Conservation (phyloP, 2,797 vertebrate genomes). For the Lithobates sylvaticus region DNA sequence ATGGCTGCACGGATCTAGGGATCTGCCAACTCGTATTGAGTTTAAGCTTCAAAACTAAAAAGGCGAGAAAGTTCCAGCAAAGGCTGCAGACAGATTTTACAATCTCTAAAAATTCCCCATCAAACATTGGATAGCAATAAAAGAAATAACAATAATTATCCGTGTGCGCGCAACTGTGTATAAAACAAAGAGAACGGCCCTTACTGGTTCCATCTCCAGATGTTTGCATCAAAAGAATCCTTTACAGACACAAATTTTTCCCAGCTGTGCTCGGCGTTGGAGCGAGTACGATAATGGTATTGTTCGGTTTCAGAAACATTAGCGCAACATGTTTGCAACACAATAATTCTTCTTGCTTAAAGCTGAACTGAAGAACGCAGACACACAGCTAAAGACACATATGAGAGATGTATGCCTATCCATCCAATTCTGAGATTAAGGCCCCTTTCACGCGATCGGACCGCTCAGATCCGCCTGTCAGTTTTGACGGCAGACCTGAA, state of each 20-base stretch:
- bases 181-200: not conserved
- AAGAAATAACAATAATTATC: conserved; percentile 35
- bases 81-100: conserved; percentile 24
- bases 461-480: too few relatives aligned
- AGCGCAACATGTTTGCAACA: not conserved
- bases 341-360: conserved; percentile 2
- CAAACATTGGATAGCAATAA: conserved; percentile 29
- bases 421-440: too few relatives aligned
- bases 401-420: too few relatives aligned
- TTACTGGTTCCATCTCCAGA: conserved; percentile 14
- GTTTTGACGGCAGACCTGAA: too few relatives aligned
- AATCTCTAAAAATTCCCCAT: not conserved
- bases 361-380: too few relatives aligned
- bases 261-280: conserved; percentile 18
- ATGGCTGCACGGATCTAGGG: not conserved
- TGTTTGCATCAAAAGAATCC: conserved; percentile 51
- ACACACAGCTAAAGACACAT: too few relatives aligned
- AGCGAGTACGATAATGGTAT: not conserved
- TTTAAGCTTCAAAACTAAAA: not conserved
- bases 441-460: too few relatives aligned
- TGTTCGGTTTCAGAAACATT: not conserved
- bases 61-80: not conserved
- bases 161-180: not conserved
- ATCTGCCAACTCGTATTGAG: not conserved
- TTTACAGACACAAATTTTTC: conserved; percentile 31